These are phyloP conservation scores for Equus quagga DNA, from an alignment of 2,113 vertebrate species.

Conservation along the genomic window DNA sequence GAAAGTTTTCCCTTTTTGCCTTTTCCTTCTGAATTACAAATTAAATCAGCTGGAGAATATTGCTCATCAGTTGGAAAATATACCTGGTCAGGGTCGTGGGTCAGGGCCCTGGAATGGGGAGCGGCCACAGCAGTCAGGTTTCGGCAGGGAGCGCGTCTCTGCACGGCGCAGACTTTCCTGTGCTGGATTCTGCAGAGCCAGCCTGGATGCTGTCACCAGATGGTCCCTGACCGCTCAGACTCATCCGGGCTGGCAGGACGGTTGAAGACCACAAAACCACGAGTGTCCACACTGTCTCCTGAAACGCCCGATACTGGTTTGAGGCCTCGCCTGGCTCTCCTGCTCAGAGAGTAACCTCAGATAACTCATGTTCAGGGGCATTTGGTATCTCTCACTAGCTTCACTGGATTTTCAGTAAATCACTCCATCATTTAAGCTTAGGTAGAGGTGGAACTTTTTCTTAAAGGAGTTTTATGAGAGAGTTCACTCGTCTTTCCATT, in stretches of 20 bases:
- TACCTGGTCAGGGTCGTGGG: not conserved
- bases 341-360: not conserved
- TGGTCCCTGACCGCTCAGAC: not conserved
- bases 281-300: not conserved
- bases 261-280: slow-evolving; percentile 69
- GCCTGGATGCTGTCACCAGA: not conserved
- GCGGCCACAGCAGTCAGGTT: not conserved
- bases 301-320: not conserved
- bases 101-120: not conserved
- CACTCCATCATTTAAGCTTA: not conserved
- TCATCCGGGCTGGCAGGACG: not conserved
- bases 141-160: not conserved
- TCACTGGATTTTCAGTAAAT: slow-evolving; percentile 2
- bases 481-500: not conserved
- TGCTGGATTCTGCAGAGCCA: slow-evolving; percentile 38
- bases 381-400: not conserved
- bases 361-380: not conserved
- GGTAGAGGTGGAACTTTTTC: not conserved
- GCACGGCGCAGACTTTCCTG: not conserved
- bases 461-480: slow-evolving; percentile 1
- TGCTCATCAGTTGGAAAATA: not conserved
- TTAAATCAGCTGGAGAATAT: not conserved
- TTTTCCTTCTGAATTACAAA: slow-evolving; percentile 7
- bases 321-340: not conserved
- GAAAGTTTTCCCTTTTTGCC: not conserved